A percentile compares a stretch with the other conserved stretches of the same genome.
Conservation (phyloP, 2,888 invertebrate species). For the Cacoxenus indagator region DNA sequence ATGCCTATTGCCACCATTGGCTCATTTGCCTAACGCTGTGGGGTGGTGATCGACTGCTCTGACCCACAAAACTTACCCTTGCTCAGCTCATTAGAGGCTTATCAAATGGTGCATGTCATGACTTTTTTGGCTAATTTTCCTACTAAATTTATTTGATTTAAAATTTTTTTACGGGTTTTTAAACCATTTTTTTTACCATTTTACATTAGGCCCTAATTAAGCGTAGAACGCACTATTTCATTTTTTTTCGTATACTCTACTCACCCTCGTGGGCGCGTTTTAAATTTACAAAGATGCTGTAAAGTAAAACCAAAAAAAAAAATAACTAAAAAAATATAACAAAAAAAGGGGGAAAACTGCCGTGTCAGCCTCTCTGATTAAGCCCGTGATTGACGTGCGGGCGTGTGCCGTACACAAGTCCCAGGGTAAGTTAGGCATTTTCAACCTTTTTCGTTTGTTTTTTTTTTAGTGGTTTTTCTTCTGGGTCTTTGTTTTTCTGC, state of each 20-base stretch:
- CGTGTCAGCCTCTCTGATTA: background rate
- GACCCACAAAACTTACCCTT: too few species aligned
- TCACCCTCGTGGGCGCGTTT: too few species aligned
- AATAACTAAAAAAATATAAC: background rate
- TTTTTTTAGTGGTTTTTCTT: too few species aligned
- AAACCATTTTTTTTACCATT: background rate
- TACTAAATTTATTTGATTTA: conserved; percentile 22
- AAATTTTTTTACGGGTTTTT: background rate
- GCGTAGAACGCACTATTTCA: too few species aligned
- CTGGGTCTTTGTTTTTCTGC: background rate
- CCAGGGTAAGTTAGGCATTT: background rate
- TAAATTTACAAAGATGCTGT: too few species aligned
- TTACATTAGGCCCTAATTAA: too few species aligned
- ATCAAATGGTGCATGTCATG: conserved; percentile 28
- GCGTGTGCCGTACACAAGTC: background rate
- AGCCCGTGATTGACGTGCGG: background rate
- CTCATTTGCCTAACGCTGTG: too few species aligned
- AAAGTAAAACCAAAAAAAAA: background rate
- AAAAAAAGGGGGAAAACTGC: conserved; percentile 1
- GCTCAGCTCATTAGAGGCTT: conserved; percentile 37
- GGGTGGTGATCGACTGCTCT: too few species aligned
- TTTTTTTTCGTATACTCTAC: background rate
- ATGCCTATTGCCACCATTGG: too few species aligned
- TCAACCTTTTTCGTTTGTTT: background rate
- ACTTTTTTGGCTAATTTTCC: conserved; percentile 27